Conservation (phyloP, 92 coral and sea anemone genomes). For the Phymanthus crucifer region DNA sequence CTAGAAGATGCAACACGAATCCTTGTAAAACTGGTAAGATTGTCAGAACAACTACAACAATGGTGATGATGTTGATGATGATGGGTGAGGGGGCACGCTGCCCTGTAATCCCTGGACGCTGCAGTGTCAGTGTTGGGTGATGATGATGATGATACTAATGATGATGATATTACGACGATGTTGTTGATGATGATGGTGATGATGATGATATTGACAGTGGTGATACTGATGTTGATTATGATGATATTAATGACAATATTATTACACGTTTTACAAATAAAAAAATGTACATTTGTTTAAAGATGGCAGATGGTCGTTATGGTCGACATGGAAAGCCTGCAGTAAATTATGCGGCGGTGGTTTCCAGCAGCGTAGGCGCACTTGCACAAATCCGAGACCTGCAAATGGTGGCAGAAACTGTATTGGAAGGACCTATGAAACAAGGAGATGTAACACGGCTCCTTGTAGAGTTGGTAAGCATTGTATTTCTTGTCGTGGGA, state of each 20-base stretch:
- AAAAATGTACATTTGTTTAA: neutral
- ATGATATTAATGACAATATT: no score
- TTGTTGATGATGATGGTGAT: no score
- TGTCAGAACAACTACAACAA: no score
- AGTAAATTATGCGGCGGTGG: conserved; percentile 66
- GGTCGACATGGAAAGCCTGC: conserved; percentile 80
- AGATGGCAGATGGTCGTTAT: conserved; percentile 70
- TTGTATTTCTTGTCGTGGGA: neutral
- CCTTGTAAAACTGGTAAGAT: conserved; percentile 37
- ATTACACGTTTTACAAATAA: neutral
- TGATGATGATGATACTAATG: no score
- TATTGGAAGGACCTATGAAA: conserved; percentile 38
- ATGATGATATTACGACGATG: no score
- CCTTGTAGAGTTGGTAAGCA: conserved; percentile 56
- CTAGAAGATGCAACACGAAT: conserved; percentile 47
- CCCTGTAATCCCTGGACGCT: no score
- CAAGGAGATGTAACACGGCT: conserved; percentile 53
- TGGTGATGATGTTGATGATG: no score
- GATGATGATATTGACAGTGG: no score
- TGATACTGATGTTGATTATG: no score
- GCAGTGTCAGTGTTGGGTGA: no score
- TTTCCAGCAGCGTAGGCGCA: conserved; percentile 55
- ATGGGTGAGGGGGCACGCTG: no score
- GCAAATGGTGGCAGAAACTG: conserved; percentile 62
- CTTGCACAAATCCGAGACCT: conserved; percentile 69